A percentile compares a stretch with the other conserved stretches of the same genome.
phyloP scores from a whole-genome alignment of 2,797 vertebrate species.

The Gambusia yucatana region DNA sequence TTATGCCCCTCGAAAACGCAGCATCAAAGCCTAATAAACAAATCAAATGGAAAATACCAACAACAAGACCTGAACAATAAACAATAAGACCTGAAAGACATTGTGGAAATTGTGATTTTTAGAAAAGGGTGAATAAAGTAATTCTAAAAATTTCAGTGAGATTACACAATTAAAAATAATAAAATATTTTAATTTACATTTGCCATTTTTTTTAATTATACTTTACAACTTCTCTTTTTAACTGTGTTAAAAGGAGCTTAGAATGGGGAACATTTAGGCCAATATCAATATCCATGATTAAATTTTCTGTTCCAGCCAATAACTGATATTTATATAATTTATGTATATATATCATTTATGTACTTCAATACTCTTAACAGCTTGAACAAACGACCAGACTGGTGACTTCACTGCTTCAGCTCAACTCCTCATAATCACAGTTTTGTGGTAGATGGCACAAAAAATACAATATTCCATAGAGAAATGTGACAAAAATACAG shows the following conservation, averaged over 20 bases:
- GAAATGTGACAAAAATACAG: neutral
- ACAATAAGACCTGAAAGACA: neutral
- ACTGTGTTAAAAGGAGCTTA: neutral
- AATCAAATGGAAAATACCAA: neutral
- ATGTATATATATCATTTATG: too few species aligned
- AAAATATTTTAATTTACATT: neutral
- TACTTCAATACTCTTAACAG: too few species aligned
- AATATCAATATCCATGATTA: too few species aligned
- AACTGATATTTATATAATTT: too few species aligned
- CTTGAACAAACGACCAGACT: too few species aligned
- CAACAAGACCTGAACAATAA: neutral
- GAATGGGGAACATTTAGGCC: neutral
- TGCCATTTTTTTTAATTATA: neutral
- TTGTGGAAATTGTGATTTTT: neutral
- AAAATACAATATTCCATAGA: neutral
- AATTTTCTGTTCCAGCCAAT: too few species aligned
- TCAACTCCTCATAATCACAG: neutral
- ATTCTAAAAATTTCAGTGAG: neutral
- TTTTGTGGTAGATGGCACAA: neutral
- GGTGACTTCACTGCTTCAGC: too few species aligned
- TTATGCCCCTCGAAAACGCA: neutral
- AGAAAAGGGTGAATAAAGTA: neutral
- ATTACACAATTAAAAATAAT: neutral
- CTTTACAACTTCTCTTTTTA: neutral
- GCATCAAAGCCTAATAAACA: neutral